These are phyloP conservation scores for Moxostoma hubbsi DNA, from an alignment of 2,797 vertebrate genomes.

Conservation along the genomic window DNA sequence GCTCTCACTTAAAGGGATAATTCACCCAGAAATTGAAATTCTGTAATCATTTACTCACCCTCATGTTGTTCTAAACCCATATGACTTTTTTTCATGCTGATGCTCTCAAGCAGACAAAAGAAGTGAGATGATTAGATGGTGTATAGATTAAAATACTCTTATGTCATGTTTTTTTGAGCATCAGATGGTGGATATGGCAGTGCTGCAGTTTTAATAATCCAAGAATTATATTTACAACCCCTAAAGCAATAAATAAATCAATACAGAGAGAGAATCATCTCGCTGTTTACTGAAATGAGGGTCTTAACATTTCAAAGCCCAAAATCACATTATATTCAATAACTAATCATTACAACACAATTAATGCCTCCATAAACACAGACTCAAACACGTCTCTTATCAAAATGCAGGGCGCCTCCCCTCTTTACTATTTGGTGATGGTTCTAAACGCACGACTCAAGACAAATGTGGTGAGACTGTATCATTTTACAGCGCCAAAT, in stretches of 20 bases:
- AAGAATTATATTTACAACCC: slow-evolving; percentile 16
- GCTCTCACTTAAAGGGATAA: slow-evolving; percentile 58
- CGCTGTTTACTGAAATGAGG: slow-evolving; percentile 58
- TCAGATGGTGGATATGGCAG: no score
- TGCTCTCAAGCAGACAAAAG: background rate
- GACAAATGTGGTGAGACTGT: slow-evolving; percentile 16
- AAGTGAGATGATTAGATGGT: no score
- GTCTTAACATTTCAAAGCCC: slow-evolving; percentile 66
- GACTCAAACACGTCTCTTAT: slow-evolving; percentile 19
- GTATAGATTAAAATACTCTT: no score
- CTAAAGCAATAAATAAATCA: slow-evolving; percentile 37
- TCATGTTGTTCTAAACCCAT: no score
- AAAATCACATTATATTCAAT: slow-evolving; percentile 58
- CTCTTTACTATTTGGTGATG: background rate
- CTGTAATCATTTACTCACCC: no score
- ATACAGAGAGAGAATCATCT: slow-evolving; percentile 53
- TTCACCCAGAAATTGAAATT: no score
- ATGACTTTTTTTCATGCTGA: background rate
- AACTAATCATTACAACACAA: slow-evolving; percentile 52
- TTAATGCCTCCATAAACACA: slow-evolving; percentile 37
- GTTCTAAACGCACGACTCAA: background rate
- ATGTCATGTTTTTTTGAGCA: no score
- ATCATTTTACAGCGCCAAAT: slow-evolving; percentile 47
- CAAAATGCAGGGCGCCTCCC: background rate
- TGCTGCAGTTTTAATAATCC: no score